Evolutionary conservation across 2,797 vertebrate genomes (phyloP), one percentile per base, ranked within the genome.

Genomic region (Macropus fuliginosus): DNA sequence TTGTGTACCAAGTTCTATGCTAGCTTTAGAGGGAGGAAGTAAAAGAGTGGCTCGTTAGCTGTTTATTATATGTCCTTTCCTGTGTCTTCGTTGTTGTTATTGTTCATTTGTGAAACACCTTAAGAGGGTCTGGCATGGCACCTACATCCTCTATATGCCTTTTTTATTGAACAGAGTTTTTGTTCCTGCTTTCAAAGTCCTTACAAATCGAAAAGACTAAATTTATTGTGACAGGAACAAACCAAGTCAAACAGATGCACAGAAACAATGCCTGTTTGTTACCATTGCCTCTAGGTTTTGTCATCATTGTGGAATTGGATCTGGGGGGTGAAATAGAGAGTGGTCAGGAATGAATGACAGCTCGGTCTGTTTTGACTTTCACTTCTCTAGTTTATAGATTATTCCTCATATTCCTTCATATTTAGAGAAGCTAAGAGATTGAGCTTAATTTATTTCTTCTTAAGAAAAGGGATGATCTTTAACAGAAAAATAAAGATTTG

Each of bases 21-120:
- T 97, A 96, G 91, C 50, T 97, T 97, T 96, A 97, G 91, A 52
- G 93, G 91, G 92, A 18, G 40, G 24, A 46, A 11, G 90, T 92
- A 59, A 96, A 92, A 96, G 46, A 40, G 96, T 94, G 97, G 96
- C 97, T 97, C 52, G 93, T 98, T 96, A 97, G 95, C 89, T 29
- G 56, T 94, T 66, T 11, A 3, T 27, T 50, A 46, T 87, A 81
- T 27, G 21, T 87, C 91, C 50, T 95, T 27, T 95, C 95, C 91
- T 92, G 92, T 57, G 95, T 97, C 96, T 97, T 97, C 89, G 94
- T 21, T 96, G 91, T 81, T 95, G 93, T 94, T 97, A 97, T 97
- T 94, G 96, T 97, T 97, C 95, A 97, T 97, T 98, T 97, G 96
- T 94, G 57, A 93, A 91, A 96, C 93, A 94, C 55, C 96, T 95